A percentile compares a stretch with the other conserved stretches of the same genome.
Conservation (phyloP, 2,113 vertebrate genomes). For the Cochlearius cochlearius region DNA sequence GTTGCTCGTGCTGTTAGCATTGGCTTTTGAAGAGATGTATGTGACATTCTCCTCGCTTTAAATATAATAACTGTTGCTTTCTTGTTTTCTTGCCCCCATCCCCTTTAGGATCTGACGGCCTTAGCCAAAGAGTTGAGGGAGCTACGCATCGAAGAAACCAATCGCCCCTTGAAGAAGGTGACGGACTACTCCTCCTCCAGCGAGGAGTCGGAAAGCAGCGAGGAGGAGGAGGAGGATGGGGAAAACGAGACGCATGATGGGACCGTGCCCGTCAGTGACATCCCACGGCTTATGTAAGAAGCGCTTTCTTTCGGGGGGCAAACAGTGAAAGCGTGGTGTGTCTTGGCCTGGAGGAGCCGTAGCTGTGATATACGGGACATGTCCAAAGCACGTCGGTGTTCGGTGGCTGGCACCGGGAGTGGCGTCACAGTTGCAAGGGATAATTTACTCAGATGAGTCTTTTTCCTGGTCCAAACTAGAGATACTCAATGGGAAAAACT, state of each 20-base stretch:
- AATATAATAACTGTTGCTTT: neutral
- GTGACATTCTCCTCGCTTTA: neutral
- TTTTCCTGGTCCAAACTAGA: neutral
- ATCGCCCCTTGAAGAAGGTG: conserved; percentile 94
- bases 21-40: conserved; percentile 66
- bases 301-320: neutral
- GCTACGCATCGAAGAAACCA: conserved; percentile 92
- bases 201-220: conserved; percentile 94
- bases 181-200: conserved; percentile 98
- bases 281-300: conserved; percentile 96
- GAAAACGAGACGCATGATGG: conserved; percentile 90
- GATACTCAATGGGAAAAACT: neutral
- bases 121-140: conserved; percentile 96
- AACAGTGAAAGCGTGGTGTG: rapidly evolving
- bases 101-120: conserved; percentile 91
- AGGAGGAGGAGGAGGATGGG: conserved; percentile 90
- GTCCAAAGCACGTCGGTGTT: rapidly evolving
- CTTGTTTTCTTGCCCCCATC: conserved; percentile 21
- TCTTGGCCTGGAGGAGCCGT: neutral
- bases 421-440: rapidly evolving
- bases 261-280: conserved; percentile 95
- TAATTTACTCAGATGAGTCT: neutral
- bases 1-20: conserved; percentile 72
- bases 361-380: neutral
- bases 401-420: neutral